A percentile compares a stretch with the other conserved stretches of the same genome.
Evolutionary conservation across 1,140 invertebrate species (phyloP).

Genomic region (Caenorhabditis briggsae): DNA sequence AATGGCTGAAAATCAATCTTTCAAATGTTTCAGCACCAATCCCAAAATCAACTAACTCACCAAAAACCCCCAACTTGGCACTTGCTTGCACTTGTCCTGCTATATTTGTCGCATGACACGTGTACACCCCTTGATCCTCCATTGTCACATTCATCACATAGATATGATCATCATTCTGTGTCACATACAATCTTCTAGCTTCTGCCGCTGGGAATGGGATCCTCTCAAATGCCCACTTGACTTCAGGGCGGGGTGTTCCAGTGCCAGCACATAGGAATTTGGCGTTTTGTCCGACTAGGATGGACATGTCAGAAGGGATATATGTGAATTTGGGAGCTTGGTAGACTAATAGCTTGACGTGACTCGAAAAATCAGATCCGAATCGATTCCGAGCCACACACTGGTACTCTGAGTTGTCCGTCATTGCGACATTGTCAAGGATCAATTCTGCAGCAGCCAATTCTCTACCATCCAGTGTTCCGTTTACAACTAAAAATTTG

Average conservation of each 20-base stretch:
- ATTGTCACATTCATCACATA: constrained; percentile 91
- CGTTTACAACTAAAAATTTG: constrained; percentile 45
- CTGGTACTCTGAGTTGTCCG: constrained; percentile 44
- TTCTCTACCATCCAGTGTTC: constrained; percentile 29
- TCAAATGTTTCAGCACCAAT: too few relatives aligned
- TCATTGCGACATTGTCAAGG: constrained; percentile 16
- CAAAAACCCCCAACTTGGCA: constrained; percentile 88
- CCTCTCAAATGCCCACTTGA: constrained; percentile 86
- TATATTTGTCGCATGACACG: constrained; percentile 90
- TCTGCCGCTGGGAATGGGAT: constrained; percentile 93
- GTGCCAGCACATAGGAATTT: constrained; percentile 90
- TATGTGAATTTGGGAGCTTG: constrained; percentile 47
- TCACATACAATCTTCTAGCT: constrained; percentile 90
- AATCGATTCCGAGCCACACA: constrained; percentile 50
- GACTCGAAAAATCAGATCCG: constrained; percentile 22
- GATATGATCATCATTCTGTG: constrained; percentile 86
- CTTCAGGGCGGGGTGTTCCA: constrained; percentile 84
- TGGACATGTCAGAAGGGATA: constrained; percentile 86
- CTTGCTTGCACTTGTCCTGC: constrained; percentile 89
- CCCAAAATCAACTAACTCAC: constrained; percentile 80
- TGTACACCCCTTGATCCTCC: constrained; percentile 90
- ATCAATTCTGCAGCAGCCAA: constrained; percentile 38
- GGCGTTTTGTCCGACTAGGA: constrained; percentile 88
- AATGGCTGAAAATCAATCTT: too few relatives aligned
- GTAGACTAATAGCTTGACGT: constrained; percentile 35